Evolutionary conservation across 2,888 invertebrate species (phyloP).

Genomic region (Hymenopus coronatus): DNA sequence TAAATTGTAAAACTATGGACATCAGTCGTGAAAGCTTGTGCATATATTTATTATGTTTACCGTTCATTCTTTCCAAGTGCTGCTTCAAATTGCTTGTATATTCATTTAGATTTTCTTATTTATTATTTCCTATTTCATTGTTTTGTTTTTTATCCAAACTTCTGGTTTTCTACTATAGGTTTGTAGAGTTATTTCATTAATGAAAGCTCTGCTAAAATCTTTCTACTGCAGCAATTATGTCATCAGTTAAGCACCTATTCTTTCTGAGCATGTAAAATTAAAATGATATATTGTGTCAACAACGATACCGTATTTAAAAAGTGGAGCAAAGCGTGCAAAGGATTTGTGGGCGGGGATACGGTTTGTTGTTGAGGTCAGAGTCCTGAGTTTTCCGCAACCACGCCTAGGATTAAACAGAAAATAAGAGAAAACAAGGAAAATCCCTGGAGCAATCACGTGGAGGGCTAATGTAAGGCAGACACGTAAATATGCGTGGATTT

Average conservation of each 20-base stretch:
- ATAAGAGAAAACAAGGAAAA: not conserved
- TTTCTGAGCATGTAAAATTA: not conserved
- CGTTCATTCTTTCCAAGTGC: too few relatives aligned
- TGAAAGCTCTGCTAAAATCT: too few relatives aligned
- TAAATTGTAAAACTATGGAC: too few relatives aligned
- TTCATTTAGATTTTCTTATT: too few relatives aligned
- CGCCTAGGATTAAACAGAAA: slow-evolving; percentile 16
- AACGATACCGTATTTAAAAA: not conserved
- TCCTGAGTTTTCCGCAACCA: slow-evolving; percentile 6
- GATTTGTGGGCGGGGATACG: not conserved
- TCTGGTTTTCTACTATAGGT: too few relatives aligned
- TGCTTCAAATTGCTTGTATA: too few relatives aligned
- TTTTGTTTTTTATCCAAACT: too few relatives aligned
- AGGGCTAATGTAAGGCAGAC: not conserved
- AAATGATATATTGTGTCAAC: not conserved
- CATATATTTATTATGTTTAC: too few relatives aligned
- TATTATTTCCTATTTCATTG: too few relatives aligned
- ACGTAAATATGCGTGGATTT: slow-evolving; percentile 16
- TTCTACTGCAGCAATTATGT: not conserved
- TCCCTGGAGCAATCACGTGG: slow-evolving; percentile 10
- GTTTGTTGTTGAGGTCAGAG: not conserved
- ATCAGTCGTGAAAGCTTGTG: too few relatives aligned
- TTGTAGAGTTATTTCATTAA: too few relatives aligned
- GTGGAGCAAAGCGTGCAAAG: not conserved
- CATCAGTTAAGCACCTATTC: not conserved